Evolutionary conservation across 2,113 vertebrate species (phyloP).

Genomic region (Neoarius graeffei): DNA sequence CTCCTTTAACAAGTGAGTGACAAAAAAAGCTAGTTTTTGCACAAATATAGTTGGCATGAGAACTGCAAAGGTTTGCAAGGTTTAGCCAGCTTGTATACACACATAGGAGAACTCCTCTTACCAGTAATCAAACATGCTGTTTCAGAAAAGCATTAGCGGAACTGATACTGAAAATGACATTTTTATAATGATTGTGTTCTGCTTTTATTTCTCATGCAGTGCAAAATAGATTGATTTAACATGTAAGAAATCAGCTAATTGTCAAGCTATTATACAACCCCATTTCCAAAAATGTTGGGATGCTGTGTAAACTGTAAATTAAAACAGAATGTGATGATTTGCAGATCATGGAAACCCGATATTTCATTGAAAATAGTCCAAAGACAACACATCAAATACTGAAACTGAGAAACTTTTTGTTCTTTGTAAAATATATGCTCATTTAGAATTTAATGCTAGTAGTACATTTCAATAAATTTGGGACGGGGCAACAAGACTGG

Average conservation of each 20-base stretch:
- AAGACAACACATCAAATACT: no score
- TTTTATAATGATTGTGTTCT: not conserved
- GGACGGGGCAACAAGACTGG: no score
- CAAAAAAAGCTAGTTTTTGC: not conserved
- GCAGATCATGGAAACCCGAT: no score
- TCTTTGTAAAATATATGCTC: no score
- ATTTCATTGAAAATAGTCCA: no score
- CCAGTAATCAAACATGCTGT: not conserved
- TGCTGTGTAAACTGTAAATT: no score
- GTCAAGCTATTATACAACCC: not conserved
- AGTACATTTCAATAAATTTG: no score
- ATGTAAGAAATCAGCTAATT: not conserved
- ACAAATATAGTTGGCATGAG: not conserved
- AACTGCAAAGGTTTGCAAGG: slow-evolving; percentile 5
- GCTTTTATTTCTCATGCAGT: not conserved
- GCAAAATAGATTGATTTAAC: not conserved
- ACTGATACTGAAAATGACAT: slow-evolving; percentile 31
- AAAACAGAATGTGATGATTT: no score
- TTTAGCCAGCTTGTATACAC: not conserved
- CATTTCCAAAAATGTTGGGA: no score
- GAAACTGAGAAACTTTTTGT: no score
- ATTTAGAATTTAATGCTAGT: no score
- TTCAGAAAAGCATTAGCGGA: slow-evolving; percentile 16
- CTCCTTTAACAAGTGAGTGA: not conserved
- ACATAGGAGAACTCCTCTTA: not conserved